phyloP scores from a whole-genome alignment of 2,113 vertebrate genomes.

The Mionectes macconnelli region DNA sequence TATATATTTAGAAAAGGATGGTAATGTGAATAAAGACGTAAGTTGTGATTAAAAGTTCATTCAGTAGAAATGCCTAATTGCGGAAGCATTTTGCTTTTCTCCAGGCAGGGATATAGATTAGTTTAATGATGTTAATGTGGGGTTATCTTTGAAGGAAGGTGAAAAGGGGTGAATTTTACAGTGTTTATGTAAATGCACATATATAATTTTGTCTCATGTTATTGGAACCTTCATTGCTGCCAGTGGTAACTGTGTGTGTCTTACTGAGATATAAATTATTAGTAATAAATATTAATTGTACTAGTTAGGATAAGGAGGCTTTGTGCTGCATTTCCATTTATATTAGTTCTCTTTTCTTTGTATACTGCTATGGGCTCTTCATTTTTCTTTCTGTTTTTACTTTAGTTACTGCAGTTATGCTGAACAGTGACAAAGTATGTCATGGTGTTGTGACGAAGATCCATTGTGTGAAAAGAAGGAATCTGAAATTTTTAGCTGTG shows the following conservation, averaged over 20 bases:
- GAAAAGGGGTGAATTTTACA: not conserved
- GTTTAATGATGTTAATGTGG: not conserved
- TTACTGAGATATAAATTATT: not conserved
- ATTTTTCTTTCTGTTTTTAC: not conserved
- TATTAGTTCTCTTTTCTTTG: not conserved
- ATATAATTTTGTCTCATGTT: not conserved
- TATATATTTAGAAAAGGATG: not conserved
- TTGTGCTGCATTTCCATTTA: not conserved
- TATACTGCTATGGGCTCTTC: not conserved
- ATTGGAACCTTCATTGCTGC: not conserved
- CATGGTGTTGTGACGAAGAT: not conserved
- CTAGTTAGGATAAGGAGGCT: not conserved
- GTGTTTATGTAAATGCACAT: not conserved
- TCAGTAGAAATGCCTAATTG: not conserved
- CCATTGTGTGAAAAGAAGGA: not conserved
- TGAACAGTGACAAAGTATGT: not conserved
- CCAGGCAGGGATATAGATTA: not conserved
- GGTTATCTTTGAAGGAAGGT: not conserved
- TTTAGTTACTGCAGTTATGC: not conserved
- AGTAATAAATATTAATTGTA: not conserved
- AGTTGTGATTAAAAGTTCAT: not conserved
- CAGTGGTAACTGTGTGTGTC: not conserved
- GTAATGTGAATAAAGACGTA: not conserved
- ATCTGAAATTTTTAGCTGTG: not conserved
- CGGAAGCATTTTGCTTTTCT: not conserved